Evolutionary conservation across 2,888 invertebrate species (phyloP).

Genomic region (Stenodema calcarata): DNA sequence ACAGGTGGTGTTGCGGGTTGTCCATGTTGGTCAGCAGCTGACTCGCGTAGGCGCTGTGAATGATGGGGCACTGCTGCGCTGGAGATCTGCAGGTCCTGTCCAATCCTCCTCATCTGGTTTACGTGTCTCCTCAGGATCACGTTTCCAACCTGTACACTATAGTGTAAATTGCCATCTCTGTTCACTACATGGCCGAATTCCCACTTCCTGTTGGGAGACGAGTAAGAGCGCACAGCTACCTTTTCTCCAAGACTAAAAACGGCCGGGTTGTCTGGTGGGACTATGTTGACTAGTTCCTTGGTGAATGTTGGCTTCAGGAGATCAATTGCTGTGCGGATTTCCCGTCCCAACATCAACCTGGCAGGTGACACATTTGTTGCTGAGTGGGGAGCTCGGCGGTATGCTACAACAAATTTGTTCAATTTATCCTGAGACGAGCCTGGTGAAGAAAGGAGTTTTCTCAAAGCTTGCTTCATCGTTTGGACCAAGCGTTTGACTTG

Average conservation of each 20-base stretch:
- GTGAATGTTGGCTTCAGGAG: constrained; percentile 10
- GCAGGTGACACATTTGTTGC: constrained; percentile 9
- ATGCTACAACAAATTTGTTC: constrained; percentile 1
- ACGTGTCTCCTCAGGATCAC: neutral
- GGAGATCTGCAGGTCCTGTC: neutral
- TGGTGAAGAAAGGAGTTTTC: neutral
- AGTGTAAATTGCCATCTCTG: neutral
- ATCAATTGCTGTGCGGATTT: constrained; percentile 14
- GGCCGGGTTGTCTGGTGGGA: neutral
- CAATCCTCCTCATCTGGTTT: neutral
- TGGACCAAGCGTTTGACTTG: neutral
- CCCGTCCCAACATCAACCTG: constrained; percentile 16
- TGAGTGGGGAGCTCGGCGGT: constrained; percentile 11
- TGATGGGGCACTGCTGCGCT: no score
- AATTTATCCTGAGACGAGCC: neutral
- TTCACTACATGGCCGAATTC: neutral
- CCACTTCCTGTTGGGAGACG: neutral
- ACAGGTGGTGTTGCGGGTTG: no score
- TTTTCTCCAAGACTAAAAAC: neutral
- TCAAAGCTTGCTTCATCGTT: neutral
- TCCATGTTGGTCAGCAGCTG: no score
- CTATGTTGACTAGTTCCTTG: neutral
- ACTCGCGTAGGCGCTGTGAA: no score
- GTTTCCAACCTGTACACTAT: neutral
- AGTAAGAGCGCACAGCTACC: neutral